phyloP scores from a whole-genome alignment of 2,888 invertebrate genomes.

The Zele albiditarsus region DNA sequence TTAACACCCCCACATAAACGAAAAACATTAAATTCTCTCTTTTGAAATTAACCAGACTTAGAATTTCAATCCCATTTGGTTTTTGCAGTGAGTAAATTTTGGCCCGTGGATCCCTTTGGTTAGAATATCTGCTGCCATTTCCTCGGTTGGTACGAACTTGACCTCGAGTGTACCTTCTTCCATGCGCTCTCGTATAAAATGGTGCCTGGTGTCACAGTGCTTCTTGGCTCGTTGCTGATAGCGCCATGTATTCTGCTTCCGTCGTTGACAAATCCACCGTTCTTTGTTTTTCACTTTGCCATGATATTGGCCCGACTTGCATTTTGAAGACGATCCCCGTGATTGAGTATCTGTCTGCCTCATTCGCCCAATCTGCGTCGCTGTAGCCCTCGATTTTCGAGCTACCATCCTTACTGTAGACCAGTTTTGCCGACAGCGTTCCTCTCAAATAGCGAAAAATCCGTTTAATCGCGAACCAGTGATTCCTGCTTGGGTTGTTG shows the following conservation, averaged over 20 bases:
- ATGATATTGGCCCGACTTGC: conserved; percentile 44
- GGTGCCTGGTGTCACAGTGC: conserved; percentile 45
- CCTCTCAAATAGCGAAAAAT: conserved; percentile 60
- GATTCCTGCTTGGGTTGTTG: conserved; percentile 48
- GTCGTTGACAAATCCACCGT: conserved; percentile 50
- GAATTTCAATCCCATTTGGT: too few species aligned
- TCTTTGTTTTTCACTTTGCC: conserved; percentile 49
- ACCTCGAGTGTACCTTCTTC: conserved; percentile 26
- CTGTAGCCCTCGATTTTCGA: conserved; percentile 51
- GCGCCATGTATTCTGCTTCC: conserved; percentile 52
- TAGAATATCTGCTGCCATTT: conserved; percentile 38
- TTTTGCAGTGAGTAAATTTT: too few species aligned
- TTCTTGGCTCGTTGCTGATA: conserved; percentile 42
- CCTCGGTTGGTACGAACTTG: conserved; percentile 27
- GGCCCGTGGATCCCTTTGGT: too few species aligned
- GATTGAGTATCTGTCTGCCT: conserved; percentile 52
- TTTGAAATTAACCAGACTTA: too few species aligned
- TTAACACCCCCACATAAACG: too few species aligned
- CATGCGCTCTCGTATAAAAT: conserved; percentile 44
- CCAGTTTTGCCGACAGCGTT: conserved; percentile 50
- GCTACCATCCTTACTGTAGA: conserved; percentile 46
- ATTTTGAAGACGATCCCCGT: conserved; percentile 50
- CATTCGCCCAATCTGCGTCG: conserved; percentile 60
- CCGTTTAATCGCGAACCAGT: conserved; percentile 58
- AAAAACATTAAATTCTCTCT: too few species aligned